A percentile compares a stretch with the other conserved stretches of the same genome.
phyloP scores from a whole-genome alignment of 2,797 vertebrate genomes.

The Amniataba percoides region DNA sequence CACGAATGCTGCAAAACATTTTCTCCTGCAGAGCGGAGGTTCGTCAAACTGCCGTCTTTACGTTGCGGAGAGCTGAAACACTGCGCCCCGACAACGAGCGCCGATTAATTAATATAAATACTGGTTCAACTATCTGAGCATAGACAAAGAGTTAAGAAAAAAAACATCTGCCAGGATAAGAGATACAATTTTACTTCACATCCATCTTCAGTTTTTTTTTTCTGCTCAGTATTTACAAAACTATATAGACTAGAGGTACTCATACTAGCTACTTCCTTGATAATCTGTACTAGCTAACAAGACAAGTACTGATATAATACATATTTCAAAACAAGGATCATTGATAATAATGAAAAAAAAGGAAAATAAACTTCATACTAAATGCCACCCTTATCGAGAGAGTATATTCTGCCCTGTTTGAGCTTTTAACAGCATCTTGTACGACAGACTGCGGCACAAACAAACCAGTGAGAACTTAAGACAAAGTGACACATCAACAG shows the following conservation, averaged over 20 bases:
- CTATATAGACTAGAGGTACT: conserved; percentile 85
- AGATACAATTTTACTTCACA: conserved; percentile 76
- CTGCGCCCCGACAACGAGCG: conserved; percentile 46
- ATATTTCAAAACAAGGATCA: conserved; percentile 75
- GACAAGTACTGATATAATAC: conserved; percentile 83
- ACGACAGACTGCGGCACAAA: conserved; percentile 44
- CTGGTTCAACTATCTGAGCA: conserved; percentile 76
- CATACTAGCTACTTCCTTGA: conserved; percentile 84
- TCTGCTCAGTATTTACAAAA: conserved; percentile 83
- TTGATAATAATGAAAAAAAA: conserved; percentile 63
- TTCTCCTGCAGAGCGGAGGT: conserved; percentile 29
- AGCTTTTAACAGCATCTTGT: conserved; percentile 39
- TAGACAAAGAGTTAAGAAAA: conserved; percentile 75
- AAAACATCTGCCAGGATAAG: conserved; percentile 70
- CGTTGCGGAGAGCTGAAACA: conserved; percentile 43
- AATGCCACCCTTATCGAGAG: conserved; percentile 68
- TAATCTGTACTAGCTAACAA: conserved; percentile 83
- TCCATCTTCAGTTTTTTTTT: conserved; percentile 69
- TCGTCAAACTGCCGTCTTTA: conserved; percentile 23
- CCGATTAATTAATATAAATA: conserved; percentile 73
- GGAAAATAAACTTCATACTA: conserved; percentile 62
- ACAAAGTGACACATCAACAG: conserved; percentile 53
- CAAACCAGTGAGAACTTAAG: conserved; percentile 53
- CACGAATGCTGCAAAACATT: background rate
- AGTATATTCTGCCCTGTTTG: conserved; percentile 40